These are phyloP conservation scores for Ennomos fuscantarius DNA, from an alignment of 2,888 invertebrate genomes.

Conservation along the genomic window DNA sequence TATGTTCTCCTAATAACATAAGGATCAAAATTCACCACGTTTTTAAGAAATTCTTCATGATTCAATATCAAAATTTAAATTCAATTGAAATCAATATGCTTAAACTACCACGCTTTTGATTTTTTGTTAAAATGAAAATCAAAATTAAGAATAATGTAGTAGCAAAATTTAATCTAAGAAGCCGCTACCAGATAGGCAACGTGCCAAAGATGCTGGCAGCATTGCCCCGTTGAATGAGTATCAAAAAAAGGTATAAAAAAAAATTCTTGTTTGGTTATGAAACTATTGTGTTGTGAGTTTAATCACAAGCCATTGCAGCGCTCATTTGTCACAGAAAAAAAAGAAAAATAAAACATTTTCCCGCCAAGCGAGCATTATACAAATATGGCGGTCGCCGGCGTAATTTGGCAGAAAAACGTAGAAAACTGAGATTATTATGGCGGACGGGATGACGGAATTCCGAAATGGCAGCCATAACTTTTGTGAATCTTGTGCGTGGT, in stretches of 20 bases:
- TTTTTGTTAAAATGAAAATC: too few species aligned
- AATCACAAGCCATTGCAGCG: slow-evolving; percentile 9
- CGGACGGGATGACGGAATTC: slow-evolving; percentile 20
- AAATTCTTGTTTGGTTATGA: too few species aligned
- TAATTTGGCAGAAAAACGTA: slow-evolving; percentile 24
- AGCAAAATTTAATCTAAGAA: too few species aligned
- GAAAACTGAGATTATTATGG: slow-evolving; percentile 19
- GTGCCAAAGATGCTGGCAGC: too few species aligned
- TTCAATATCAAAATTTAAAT: too few species aligned
- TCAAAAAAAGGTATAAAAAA: too few species aligned
- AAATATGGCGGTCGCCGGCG: slow-evolving; percentile 30
- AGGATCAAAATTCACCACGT: background rate
- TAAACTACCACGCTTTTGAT: too few species aligned
- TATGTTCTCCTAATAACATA: background rate
- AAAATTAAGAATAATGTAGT: too few species aligned
- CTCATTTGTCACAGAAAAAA: slow-evolving; percentile 33
- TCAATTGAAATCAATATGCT: too few species aligned
- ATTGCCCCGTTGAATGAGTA: too few species aligned
- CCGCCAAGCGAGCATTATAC: slow-evolving; percentile 21
- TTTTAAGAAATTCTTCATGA: background rate
- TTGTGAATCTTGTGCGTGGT: slow-evolving; percentile 21
- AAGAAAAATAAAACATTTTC: slow-evolving; percentile 18
- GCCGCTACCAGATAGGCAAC: too few species aligned
- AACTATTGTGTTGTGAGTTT: too few species aligned
- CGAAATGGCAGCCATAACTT: slow-evolving; percentile 21